These are phyloP conservation scores for Macropodus opercularis DNA, from an alignment of 2,797 vertebrate genomes.

Conservation along the genomic window DNA sequence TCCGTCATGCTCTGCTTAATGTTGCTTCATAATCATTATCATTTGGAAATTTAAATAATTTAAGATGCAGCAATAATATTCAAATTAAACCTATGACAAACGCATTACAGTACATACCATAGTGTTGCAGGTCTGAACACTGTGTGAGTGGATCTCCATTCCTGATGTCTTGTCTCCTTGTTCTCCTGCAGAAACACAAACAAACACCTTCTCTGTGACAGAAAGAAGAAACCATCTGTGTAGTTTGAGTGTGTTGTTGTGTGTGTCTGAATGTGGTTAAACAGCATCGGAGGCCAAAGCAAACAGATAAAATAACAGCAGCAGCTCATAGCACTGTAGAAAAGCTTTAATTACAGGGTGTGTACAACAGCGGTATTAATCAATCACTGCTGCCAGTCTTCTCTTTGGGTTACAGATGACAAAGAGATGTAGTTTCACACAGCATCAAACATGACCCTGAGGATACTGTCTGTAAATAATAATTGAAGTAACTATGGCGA, in stretches of 20 bases:
- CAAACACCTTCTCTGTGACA: constrained; percentile 39
- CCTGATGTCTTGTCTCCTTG: constrained; percentile 96
- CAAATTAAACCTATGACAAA: not conserved
- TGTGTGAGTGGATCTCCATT: constrained; percentile 98
- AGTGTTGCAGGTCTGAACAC: constrained; percentile 94
- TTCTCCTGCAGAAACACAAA: constrained; percentile 85
- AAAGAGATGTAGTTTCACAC: constrained; percentile 21
- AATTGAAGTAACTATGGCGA: constrained; percentile 43
- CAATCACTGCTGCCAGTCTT: constrained; percentile 49
- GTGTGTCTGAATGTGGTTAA: constrained; percentile 33
- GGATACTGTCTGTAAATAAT: constrained; percentile 53
- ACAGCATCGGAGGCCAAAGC: constrained; percentile 43
- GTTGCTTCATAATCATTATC: not conserved
- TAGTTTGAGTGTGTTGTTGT: constrained; percentile 24
- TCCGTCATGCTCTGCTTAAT: not conserved
- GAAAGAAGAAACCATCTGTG: too few species aligned
- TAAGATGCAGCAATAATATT: not conserved
- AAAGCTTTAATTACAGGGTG: constrained; percentile 70
- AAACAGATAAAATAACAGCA: constrained; percentile 55
- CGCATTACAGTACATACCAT: constrained; percentile 78
- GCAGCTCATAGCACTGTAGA: constrained; percentile 14
- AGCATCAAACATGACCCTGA: constrained; percentile 21
- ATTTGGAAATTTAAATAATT: constrained; percentile 2
- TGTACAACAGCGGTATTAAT: constrained; percentile 58
- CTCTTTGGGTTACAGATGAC: constrained; percentile 18